These are phyloP conservation scores for Mionectes olivaceus DNA, from an alignment of 2,797 vertebrate genomes.

Conservation along the genomic window DNA sequence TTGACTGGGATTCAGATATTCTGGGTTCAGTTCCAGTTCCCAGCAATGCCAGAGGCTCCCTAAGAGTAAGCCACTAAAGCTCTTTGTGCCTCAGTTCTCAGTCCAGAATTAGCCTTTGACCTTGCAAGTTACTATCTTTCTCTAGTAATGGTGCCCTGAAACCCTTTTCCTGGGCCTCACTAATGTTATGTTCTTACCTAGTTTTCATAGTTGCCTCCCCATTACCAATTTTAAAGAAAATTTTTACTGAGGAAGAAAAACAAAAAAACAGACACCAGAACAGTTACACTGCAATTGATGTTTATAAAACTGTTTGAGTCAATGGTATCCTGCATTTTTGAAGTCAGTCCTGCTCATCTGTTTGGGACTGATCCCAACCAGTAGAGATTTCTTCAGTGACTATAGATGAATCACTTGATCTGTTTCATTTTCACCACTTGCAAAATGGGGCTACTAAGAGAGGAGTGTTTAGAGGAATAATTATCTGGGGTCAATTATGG, in stretches of 20 bases:
- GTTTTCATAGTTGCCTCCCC: neutral
- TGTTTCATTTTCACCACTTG: neutral
- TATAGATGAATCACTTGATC: neutral
- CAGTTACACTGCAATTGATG: neutral
- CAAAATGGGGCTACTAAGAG: neutral
- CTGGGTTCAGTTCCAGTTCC: neutral
- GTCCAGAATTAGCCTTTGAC: neutral
- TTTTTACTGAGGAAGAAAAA: neutral
- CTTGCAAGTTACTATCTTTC: neutral
- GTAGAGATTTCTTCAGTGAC: neutral
- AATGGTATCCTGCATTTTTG: neutral
- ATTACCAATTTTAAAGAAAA: neutral
- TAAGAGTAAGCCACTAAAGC: neutral
- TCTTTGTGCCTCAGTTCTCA: neutral
- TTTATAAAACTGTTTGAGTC: neutral
- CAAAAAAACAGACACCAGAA: neutral
- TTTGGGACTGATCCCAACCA: neutral
- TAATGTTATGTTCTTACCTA: neutral
- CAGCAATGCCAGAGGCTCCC: neutral
- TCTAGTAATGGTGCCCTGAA: neutral
- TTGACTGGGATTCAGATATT: constrained; percentile 21
- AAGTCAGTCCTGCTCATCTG: neutral
- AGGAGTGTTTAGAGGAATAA: neutral
- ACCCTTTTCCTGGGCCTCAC: neutral
- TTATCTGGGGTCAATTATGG: neutral